Evolutionary conservation across 2,113 vertebrate genomes (phyloP).

Genomic region (Bubalus kerabau): DNA sequence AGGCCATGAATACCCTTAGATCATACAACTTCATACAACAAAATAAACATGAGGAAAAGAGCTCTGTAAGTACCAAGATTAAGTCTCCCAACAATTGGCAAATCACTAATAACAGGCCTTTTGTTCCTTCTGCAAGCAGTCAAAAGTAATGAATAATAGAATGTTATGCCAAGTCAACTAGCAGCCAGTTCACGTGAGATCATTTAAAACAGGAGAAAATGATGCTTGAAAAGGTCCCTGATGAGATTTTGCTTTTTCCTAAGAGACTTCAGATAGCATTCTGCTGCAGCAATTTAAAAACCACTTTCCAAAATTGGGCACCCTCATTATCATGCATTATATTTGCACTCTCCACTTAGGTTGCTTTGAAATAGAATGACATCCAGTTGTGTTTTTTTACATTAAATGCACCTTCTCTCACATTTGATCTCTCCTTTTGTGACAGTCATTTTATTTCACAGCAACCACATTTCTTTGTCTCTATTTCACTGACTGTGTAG

Average conservation of each 20-base stretch:
- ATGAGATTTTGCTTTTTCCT: conserved; percentile 64
- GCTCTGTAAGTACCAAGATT: conserved; percentile 17
- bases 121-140: conserved; percentile 45
- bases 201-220: conserved; percentile 68
- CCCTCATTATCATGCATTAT: conserved; percentile 63
- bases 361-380: conserved; percentile 50
- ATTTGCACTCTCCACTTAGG: conserved; percentile 40
- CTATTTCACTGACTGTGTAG: conserved; percentile 9
- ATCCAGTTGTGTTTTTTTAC: conserved; percentile 47
- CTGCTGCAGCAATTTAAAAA: conserved; percentile 64
- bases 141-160: conserved; percentile 58
- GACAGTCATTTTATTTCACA: conserved; percentile 39
- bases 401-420: conserved; percentile 44
- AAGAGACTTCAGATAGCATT: conserved; percentile 53
- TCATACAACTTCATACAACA: conserved; percentile 35
- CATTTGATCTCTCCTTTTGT: conserved; percentile 24
- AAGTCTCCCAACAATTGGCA: conserved; percentile 41
- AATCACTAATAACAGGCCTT: conserved; percentile 46
- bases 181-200: conserved; percentile 52
- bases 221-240: conserved; percentile 60
- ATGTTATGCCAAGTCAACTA: conserved; percentile 19
- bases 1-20: conserved; percentile 28
- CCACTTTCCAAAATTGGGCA: conserved; percentile 67
- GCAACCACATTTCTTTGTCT: conserved; percentile 43
- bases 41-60: conserved; percentile 59